Conservation (phyloP, 2,888 invertebrate species). For the Thalpophila matura region DNA sequence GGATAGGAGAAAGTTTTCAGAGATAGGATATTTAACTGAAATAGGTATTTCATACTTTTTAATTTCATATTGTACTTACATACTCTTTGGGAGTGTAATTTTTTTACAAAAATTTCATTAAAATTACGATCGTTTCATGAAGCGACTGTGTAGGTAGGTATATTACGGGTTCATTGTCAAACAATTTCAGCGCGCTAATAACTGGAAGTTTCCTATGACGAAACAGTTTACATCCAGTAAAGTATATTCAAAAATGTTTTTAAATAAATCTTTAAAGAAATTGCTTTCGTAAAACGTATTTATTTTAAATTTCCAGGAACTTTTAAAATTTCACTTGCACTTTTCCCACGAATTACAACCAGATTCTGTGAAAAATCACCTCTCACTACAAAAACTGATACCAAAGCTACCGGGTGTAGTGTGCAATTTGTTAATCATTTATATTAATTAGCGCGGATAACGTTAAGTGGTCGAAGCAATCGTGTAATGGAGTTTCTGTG, state of each 20-base stretch:
- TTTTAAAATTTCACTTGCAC: conserved; percentile 10
- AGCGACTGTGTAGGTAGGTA: no score
- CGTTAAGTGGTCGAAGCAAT: conserved; percentile 67
- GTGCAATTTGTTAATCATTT: conserved; percentile 59
- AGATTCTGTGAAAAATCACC: conserved; percentile 9
- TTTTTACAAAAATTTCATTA: no score
- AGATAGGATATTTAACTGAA: neutral
- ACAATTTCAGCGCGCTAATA: no score
- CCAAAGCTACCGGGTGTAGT: conserved; percentile 12
- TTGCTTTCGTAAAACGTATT: neutral
- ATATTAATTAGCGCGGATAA: conserved; percentile 66
- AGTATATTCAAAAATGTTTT: no score
- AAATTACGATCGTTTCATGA: no score
- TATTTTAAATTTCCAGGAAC: neutral
- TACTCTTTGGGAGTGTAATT: no score
- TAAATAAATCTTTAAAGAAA: neutral
- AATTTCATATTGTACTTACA: no score
- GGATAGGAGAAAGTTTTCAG: neutral
- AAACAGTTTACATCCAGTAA: no score
- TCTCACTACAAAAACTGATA: conserved; percentile 7
- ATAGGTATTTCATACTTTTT: no score
- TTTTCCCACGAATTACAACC: neutral
- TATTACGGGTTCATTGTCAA: no score
- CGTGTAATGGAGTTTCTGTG: conserved; percentile 71
- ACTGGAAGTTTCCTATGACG: no score